phyloP scores from a whole-genome alignment of 2,888 invertebrate genomes.

The Ferrisia virgata region DNA sequence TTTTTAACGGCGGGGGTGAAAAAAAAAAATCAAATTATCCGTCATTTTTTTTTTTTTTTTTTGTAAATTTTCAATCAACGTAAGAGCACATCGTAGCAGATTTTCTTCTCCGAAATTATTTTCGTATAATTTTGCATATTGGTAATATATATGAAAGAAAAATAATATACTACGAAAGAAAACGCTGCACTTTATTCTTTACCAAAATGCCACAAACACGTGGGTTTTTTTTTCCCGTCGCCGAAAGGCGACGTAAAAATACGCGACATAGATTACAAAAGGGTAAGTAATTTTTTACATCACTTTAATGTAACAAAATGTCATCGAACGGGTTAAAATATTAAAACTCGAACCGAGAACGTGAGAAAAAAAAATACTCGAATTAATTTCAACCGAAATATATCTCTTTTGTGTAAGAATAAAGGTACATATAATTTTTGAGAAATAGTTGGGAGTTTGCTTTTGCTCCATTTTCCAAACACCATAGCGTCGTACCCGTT shows the following conservation, averaged over 20 bases:
- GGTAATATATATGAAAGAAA: no score
- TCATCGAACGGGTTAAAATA: not conserved
- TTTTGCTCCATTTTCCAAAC: not conserved
- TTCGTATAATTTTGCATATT: not conserved
- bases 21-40: no score
- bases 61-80: not conserved
- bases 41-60: no score
- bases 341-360: not conserved
- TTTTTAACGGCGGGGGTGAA: no score
- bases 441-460: not conserved
- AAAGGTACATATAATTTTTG: slow-evolving; percentile 1
- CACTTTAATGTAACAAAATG: not conserved
- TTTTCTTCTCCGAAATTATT: not conserved
- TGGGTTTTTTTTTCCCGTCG: not conserved
- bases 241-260: not conserved
- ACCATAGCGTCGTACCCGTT: not conserved
- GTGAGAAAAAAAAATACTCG: not conserved
- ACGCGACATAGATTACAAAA: not conserved
- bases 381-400: not conserved
- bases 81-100: not conserved
- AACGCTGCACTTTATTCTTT: not conserved
- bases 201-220: not conserved
- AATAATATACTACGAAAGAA: not conserved
- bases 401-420: not conserved
- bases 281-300: not conserved